Conservation (phyloP, 2,113 vertebrate genomes). For the Actenoides hombroni region DNA sequence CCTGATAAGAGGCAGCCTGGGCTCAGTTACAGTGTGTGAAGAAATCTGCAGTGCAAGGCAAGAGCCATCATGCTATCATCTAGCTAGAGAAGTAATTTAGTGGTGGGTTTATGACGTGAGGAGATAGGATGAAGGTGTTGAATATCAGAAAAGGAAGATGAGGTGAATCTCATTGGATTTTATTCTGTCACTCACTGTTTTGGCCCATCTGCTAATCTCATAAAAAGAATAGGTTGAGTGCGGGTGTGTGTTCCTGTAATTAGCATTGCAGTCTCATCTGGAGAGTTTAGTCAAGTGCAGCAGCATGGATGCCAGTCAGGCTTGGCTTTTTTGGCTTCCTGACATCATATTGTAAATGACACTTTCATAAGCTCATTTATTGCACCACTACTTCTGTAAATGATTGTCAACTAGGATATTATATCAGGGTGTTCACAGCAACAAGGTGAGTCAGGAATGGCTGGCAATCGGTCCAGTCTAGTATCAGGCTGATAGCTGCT, state of each 20-base stretch:
- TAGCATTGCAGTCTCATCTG: not conserved
- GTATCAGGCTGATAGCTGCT: not conserved
- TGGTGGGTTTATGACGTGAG: not conserved
- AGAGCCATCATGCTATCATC: not conserved
- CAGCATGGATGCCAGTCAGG: not conserved
- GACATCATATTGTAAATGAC: conserved; percentile 28
- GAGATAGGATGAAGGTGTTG: not conserved
- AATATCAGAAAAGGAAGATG: not conserved
- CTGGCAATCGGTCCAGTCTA: not conserved
- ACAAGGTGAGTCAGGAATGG: not conserved
- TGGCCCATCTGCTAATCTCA: not conserved
- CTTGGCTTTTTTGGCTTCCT: not conserved
- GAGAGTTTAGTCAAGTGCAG: not conserved
- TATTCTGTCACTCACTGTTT: not conserved
- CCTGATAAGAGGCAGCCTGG: not conserved
- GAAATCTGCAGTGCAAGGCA: not conserved
- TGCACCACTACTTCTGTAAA: conserved; percentile 5
- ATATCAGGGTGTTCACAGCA: not conserved
- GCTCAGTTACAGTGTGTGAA: not conserved
- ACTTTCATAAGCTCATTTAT: conserved; percentile 51
- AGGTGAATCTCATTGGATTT: not conserved
- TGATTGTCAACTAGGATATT: conserved; percentile 15
- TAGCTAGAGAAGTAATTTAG: not conserved
- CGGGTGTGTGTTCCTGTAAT: not conserved
- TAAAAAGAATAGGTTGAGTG: not conserved